Percentiles rank a stretch among this genome's conserved stretches.
phyloP scores from a whole-genome alignment of 2,888 invertebrate genomes.

The Polydrusus pterygomalis region DNA sequence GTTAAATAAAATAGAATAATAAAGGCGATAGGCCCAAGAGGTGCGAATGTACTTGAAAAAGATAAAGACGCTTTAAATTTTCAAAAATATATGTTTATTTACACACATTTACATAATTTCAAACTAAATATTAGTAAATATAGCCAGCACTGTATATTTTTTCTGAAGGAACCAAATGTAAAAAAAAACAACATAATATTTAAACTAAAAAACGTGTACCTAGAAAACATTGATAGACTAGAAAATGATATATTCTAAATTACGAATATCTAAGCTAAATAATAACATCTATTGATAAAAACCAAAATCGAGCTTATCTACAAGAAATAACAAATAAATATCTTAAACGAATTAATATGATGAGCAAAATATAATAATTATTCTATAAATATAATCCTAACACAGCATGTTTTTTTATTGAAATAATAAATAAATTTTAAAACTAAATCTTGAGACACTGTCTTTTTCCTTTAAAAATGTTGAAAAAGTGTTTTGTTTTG shows the following conservation, averaged over 20 bases:
- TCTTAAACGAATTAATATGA: conserved; percentile 63
- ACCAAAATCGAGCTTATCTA: conserved; percentile 54
- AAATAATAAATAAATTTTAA: conserved; percentile 59
- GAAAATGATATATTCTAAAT: conserved; percentile 67
- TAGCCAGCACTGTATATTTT: conserved; percentile 52
- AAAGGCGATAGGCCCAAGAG: too few relatives aligned
- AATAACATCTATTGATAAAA: conserved; percentile 62
- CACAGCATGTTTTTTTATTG: conserved; percentile 63
- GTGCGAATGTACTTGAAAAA: not conserved
- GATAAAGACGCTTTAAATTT: conserved; percentile 51
- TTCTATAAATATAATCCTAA: conserved; percentile 62
- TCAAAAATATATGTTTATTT: conserved; percentile 68
- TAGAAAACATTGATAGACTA: conserved; percentile 67
- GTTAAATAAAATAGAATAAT: too few relatives aligned
- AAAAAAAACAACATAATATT: conserved; percentile 64
- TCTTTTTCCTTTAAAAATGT: conserved; percentile 4
- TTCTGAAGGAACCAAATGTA: conserved; percentile 59
- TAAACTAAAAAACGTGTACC: conserved; percentile 63
- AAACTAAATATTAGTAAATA: conserved; percentile 60
- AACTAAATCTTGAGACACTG: conserved; percentile 20
- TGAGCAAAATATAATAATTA: conserved; percentile 64
- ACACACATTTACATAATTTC: conserved; percentile 67
- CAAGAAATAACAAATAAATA: conserved; percentile 65
- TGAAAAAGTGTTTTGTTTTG: too few relatives aligned
- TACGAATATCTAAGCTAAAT: conserved; percentile 64